Conservation (phyloP, 2,113 vertebrate genomes). For the Hippocampus barbouri region DNA sequence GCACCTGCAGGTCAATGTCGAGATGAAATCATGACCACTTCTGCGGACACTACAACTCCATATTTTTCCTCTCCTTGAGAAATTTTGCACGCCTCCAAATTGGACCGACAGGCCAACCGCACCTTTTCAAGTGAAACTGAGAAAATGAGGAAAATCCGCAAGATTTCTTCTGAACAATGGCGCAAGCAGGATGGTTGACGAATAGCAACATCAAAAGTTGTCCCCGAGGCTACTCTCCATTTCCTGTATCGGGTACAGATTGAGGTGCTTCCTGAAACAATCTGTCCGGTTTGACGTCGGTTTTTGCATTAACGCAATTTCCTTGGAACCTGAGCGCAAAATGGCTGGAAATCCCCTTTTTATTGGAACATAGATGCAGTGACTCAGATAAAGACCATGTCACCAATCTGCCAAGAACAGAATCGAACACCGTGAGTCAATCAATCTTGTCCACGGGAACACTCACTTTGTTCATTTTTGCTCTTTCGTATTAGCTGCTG, state of each 20-base stretch:
- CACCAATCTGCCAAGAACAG: conserved; percentile 13
- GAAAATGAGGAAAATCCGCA: neutral
- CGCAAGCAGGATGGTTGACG: neutral
- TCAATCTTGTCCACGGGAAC: neutral
- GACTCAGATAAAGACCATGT: conserved; percentile 36
- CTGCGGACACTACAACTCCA: too few relatives aligned
- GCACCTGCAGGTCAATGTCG: conserved; percentile 74
- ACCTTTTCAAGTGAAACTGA: neutral
- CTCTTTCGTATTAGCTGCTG: conserved; percentile 82
- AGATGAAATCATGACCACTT: neutral
- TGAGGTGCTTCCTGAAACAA: conserved; percentile 21
- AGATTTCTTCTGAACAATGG: neutral
- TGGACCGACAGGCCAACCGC: neutral
- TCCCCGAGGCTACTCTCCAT: conserved; percentile 9
- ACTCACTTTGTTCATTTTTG: conserved; percentile 86
- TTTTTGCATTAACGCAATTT: conserved; percentile 27
- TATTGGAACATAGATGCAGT: conserved; percentile 24
- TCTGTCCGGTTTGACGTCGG: conserved; percentile 14
- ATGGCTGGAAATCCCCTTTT: conserved; percentile 44
- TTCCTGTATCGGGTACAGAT: conserved; percentile 17
- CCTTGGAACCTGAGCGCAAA: conserved; percentile 30
- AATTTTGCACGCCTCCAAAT: too few relatives aligned
- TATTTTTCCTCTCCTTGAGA: too few relatives aligned
- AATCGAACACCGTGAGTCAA: neutral
- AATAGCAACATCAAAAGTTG: conserved; percentile 1